Conservation (phyloP, 2,797 vertebrate genomes). For the Sebastiscus albofasciatus region DNA sequence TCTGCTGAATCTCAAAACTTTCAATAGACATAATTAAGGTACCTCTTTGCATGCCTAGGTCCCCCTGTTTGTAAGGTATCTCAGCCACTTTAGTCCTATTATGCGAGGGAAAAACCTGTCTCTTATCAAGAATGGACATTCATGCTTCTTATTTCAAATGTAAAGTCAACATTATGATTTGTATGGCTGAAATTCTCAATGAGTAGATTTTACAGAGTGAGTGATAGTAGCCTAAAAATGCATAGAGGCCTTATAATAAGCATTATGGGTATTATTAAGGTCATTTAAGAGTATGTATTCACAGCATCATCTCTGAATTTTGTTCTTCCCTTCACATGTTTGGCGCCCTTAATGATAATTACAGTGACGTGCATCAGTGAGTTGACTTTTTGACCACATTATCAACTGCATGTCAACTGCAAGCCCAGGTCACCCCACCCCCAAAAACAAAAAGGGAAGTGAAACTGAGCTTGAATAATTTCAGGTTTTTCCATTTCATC, state of each 20-base stretch:
- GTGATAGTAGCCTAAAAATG: background rate
- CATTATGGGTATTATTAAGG: background rate
- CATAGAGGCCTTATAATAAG: background rate
- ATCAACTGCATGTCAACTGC: background rate
- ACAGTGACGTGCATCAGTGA: background rate
- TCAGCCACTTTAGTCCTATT: background rate
- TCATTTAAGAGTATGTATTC: slow-evolving; percentile 4
- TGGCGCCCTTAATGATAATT: slow-evolving; percentile 30
- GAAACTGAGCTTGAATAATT: background rate
- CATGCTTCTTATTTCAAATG: background rate
- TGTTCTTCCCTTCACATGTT: background rate
- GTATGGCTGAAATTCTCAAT: background rate
- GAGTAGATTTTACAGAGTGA: background rate
- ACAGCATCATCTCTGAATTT: background rate
- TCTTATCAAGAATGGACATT: background rate
- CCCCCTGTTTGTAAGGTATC: background rate
- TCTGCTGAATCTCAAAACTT: background rate
- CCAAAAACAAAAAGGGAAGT: background rate
- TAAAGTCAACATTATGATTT: background rate
- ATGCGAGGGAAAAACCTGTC: background rate
- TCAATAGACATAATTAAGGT: background rate
- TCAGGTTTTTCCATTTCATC: background rate
- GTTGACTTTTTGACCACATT: background rate
- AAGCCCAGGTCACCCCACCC: background rate
- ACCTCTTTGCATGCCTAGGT: background rate